Conservation (phyloP, 2,888 invertebrate genomes). For the Gibbula magus region DNA sequence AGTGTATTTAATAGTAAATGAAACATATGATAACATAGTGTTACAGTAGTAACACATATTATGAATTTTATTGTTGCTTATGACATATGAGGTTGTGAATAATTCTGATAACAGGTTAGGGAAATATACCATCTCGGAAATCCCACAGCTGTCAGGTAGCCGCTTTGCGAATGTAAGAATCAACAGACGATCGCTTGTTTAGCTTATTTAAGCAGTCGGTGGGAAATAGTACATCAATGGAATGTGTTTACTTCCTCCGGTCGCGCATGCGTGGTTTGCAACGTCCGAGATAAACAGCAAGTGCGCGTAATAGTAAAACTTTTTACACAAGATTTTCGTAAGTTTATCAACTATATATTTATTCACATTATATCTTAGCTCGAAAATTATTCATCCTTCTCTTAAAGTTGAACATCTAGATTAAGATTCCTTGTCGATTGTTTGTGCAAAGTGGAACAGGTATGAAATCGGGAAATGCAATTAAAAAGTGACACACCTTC, state of each 20-base stretch:
- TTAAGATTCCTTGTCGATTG: no score
- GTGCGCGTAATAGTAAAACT: constrained; percentile 10
- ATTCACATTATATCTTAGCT: not conserved
- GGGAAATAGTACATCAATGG: not conserved
- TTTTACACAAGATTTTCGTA: constrained; percentile 2
- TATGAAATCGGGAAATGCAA: not conserved
- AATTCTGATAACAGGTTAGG: no score
- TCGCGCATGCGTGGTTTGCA: not conserved
- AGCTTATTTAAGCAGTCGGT: not conserved
- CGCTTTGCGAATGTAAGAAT: not conserved
- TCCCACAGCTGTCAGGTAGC: not conserved
- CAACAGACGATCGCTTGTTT: not conserved
- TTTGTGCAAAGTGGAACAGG: no score
- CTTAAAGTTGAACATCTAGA: no score
- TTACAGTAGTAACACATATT: no score
- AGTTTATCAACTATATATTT: not conserved
- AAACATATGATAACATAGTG: no score
- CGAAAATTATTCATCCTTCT: no score
- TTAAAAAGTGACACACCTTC: not conserved
- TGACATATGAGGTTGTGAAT: no score
- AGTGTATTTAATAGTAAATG: no score
- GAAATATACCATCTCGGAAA: not conserved
- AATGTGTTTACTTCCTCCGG: constrained; percentile 9
- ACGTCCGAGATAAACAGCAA: constrained; percentile 11
- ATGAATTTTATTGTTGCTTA: no score